Conservation (phyloP, 2,797 vertebrate species). For the Novumbra hubbsi region DNA sequence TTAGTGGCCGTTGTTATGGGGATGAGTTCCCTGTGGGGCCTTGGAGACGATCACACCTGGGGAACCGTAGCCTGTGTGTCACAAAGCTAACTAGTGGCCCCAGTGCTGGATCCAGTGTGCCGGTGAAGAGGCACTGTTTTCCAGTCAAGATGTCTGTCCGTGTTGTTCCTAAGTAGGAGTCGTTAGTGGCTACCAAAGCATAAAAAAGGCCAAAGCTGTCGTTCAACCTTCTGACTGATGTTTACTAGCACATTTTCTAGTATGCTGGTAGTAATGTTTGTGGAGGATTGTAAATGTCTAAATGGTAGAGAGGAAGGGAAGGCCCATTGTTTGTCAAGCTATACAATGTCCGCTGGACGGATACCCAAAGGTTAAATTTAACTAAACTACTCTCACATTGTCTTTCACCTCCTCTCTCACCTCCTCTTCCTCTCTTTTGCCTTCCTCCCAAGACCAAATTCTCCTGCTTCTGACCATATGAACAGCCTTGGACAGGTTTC, state of each 20-base stretch:
- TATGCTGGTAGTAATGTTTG: slow-evolving; percentile 1
- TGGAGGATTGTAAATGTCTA: not conserved
- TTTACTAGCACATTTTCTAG: not conserved
- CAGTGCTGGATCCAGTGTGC: not conserved
- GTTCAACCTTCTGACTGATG: no score
- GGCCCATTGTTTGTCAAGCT: slow-evolving; percentile 9
- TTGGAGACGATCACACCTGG: no score
- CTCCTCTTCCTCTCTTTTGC: not conserved
- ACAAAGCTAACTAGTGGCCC: not conserved
- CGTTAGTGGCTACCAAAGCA: not conserved
- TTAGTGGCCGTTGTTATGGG: no score
- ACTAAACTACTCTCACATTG: not conserved
- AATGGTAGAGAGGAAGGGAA: not conserved
- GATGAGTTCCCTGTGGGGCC: no score
- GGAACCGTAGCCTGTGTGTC: not conserved
- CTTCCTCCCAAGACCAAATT: not conserved
- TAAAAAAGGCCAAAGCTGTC: no score
- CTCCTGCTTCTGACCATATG: not conserved
- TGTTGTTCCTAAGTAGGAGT: not conserved
- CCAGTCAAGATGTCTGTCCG: not conserved
- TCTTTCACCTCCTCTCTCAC: not conserved
- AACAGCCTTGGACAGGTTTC: not conserved
- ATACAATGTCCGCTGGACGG: not conserved
- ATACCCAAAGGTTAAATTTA: not conserved
- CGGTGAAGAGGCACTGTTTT: not conserved